Percentiles rank a stretch among this genome's conserved stretches.
Conservation (phyloP, 2,888 invertebrate species). For the Leptopilina drosophilae region DNA sequence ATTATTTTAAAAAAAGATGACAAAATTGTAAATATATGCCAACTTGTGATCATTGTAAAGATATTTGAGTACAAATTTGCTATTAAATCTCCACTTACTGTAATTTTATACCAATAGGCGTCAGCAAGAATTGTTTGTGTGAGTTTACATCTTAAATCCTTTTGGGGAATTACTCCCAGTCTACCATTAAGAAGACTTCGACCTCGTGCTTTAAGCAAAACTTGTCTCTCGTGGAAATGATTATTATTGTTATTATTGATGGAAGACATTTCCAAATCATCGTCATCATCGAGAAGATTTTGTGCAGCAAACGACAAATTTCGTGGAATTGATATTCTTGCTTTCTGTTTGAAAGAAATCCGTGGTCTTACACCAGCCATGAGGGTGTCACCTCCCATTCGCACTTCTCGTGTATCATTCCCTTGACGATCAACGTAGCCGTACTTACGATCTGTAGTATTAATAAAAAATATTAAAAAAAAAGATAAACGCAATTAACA, state of each 20-base stretch:
- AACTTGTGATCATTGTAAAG: neutral
- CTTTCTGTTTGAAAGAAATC: slow-evolving; percentile 67
- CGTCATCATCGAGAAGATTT: slow-evolving; percentile 65
- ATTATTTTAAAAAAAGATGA: no score
- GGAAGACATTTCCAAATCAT: slow-evolving; percentile 62
- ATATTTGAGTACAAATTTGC: neutral
- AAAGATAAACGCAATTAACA: neutral
- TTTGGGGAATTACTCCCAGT: slow-evolving; percentile 62
- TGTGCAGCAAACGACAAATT: slow-evolving; percentile 46
- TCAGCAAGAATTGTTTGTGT: slow-evolving; percentile 17
- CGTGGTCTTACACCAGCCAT: slow-evolving; percentile 57
- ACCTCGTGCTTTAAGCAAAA: slow-evolving; percentile 58
- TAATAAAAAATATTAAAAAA: neutral
- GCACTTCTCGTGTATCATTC: slow-evolving; percentile 42
- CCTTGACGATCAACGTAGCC: slow-evolving; percentile 65
- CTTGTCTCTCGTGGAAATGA: slow-evolving; percentile 56
- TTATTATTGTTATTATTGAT: slow-evolving; percentile 57
- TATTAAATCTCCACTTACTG: slow-evolving; percentile 74
- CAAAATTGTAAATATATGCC: no score
- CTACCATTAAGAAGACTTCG: slow-evolving; percentile 60
- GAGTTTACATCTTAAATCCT: neutral
- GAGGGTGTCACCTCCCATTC: slow-evolving; percentile 47
- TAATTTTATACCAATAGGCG: slow-evolving; percentile 85
- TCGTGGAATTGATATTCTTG: slow-evolving; percentile 47
- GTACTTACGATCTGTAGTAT: slow-evolving; percentile 44